phyloP scores from a whole-genome alignment of 2,113 vertebrate species.

The Morphnarchus princeps region DNA sequence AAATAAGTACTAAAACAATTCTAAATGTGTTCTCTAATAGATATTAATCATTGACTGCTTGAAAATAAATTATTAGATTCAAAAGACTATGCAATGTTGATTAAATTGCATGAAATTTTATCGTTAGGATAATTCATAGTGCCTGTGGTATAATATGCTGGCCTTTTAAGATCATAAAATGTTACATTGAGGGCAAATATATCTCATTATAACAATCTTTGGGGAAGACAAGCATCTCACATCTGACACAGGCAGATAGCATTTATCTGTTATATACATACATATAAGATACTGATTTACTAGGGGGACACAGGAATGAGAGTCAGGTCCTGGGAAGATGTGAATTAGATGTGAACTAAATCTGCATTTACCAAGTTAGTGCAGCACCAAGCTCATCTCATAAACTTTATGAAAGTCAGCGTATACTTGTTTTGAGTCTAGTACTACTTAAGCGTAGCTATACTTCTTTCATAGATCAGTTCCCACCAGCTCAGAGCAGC shows the following conservation, averaged over 20 bases:
- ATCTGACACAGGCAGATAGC: background rate
- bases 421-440: background rate
- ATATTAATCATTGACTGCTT: constrained; percentile 34
- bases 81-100: background rate
- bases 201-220: background rate
- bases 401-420: background rate
- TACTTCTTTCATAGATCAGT: background rate
- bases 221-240: background rate
- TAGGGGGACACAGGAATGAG: background rate
- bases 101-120: constrained; percentile 21
- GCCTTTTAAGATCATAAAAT: background rate
- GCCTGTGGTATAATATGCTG: background rate
- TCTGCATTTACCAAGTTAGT: background rate
- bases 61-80: background rate
- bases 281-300: background rate
- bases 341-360: background rate
- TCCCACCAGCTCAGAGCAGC: background rate
- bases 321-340: background rate
- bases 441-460: background rate
- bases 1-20: constrained; percentile 12
- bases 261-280: background rate
- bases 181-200: background rate
- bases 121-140: background rate
- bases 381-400: background rate
- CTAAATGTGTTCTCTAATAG: background rate